Base-by-base conservation (phyloP, 1,140 invertebrate genomes). In the Asbolus verrucosus region DNA sequence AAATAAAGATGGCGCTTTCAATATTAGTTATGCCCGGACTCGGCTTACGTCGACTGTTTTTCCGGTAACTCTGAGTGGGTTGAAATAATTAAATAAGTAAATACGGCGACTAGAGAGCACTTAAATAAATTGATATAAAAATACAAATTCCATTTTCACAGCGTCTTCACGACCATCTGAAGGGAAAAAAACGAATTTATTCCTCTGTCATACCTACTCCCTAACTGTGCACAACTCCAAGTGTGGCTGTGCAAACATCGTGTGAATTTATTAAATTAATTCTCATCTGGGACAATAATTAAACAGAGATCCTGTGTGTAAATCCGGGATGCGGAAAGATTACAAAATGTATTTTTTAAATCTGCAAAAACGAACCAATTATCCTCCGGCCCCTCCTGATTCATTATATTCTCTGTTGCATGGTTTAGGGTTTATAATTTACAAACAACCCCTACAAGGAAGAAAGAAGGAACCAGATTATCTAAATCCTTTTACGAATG, bases 121-220 rank as follows among this genome's bases (percentile, higher is more conserved):
- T 54, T 27, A 54, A 13, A 54, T 54, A 54, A 54, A 54, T 54
- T 54, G 46, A 54, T 27, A 54, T 54, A 54, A 54, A 54, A 54
- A 54, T 54, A 54, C 5, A 14, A 24, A 14, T 54, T 27, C 27
- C 46, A 54, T 54, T 30, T 54, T n/a, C n/a, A n/a, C n/a, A n/a
- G n/a, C n/a, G n/a, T n/a, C 46, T 14, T 21, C 19, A 54, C n/a
- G 11, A 27, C 9, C 46, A 54, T 54, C 46, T 46, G 9, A 41
- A 46, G 19, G 16, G 41, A 14, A 46, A 14, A 14, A 8, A 14
- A 46, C 41, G 41, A 46, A 9, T 19, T 16, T n/a, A 54, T 13
- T 54, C 11, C 21, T 19, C 5, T 21, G 13, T 3, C 6, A 21
- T 27, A 24, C 27, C 27, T 54, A 54, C 27, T 54, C 27, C 46